Base-by-base conservation (phyloP, 2,797 vertebrate genomes). In the Eidolon dupreanum region DNA sequence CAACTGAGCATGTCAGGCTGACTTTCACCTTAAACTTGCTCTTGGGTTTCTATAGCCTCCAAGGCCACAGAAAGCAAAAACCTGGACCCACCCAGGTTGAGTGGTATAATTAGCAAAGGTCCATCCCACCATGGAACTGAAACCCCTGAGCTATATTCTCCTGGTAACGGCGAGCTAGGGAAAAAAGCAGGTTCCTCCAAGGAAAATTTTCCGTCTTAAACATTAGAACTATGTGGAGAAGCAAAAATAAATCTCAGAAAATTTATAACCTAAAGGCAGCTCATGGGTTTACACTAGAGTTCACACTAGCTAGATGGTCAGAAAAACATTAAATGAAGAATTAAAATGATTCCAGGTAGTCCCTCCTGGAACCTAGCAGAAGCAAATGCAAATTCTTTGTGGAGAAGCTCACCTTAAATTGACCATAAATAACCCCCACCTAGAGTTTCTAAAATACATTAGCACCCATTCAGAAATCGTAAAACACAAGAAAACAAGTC, bases 181-280 rank as follows among this genome's bases (percentile, higher is more conserved):
- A 20, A 61, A 59, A 55, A 24, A 46, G 9, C 41, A 93, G 66
- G 20, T 73, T 85, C 51, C 59, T 93, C 79, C 63, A 86, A 89
- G 87, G 87, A 91, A 91, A 91, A 63, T 51, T 71, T 82, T 93
- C 89, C 93, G 36, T 75, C 75, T 96, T 89, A n/a, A 95, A 90
- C 77, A 68, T 90, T 73, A 71, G 53, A 88, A 24, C 66, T 93
- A 16, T 77, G 28, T 90, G 43, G 38, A 85, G 49, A 24, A 74
- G 57, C 63, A 84, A 63, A 94, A 84, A 36, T 71, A 93, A 95
- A 86, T 89, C 61, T 83, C 38, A 93, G 91, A 92, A 94, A 82
- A 82, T 57, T 13, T 85, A 15, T 81, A 81, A 94, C 84, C 86
- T 85, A 61, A 81, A 88, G 66, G 53, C 61, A 49, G 49, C 51